A percentile compares a stretch with the other conserved stretches of the same genome.
Conservation (phyloP, 2,888 invertebrate species). For the Sesia apiformis region DNA sequence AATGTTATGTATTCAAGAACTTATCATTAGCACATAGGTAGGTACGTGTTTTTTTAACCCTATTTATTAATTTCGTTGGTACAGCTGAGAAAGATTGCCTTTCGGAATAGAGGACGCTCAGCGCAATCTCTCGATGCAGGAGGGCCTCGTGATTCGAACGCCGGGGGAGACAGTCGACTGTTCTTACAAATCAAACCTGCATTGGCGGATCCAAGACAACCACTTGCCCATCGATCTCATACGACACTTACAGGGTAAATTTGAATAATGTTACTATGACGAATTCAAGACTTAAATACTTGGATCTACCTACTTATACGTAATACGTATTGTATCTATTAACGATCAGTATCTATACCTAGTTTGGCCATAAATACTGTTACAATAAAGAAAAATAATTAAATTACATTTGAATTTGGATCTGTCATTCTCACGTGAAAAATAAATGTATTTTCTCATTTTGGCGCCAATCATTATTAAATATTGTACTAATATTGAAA, state of each 20-base stretch:
- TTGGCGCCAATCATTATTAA: too few species aligned
- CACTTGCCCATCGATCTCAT: conserved; percentile 59
- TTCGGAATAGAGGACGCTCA: conserved; percentile 63
- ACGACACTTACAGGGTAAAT: conserved; percentile 60
- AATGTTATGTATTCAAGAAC: neutral
- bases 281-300: neutral
- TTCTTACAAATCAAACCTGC: conserved; percentile 67
- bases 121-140: conserved; percentile 61
- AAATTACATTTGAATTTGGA: too few species aligned
- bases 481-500: too few species aligned
- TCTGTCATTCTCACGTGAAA: too few species aligned
- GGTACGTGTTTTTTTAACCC: neutral
- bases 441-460: too few species aligned
- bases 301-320: too few species aligned
- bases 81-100: conserved; percentile 62
- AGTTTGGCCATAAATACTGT: too few species aligned
- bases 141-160: conserved; percentile 35
- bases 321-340: too few species aligned
- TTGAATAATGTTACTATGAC: neutral
- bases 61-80: conserved; percentile 7
- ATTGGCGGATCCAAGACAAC: conserved; percentile 47
- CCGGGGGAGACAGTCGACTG: conserved; percentile 50
- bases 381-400: too few species aligned
- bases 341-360: too few species aligned
- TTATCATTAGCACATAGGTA: neutral